These are phyloP conservation scores for Nephrotoma guestfalica DNA, from an alignment of 2,888 invertebrate genomes.

Conservation along the genomic window DNA sequence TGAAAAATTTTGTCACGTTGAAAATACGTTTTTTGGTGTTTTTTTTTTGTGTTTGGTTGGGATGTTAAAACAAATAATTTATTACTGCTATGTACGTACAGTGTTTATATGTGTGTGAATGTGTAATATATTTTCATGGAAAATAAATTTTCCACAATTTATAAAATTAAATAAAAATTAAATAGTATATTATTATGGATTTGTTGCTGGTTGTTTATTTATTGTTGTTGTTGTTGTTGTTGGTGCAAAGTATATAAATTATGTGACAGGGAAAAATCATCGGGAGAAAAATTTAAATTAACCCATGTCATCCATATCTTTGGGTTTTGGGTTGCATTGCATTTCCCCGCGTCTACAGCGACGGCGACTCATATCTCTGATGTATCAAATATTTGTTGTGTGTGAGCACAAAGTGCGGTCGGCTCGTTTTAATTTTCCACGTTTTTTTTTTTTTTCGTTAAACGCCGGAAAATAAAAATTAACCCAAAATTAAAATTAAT, in stretches of 20 bases:
- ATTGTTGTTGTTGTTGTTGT: background rate
- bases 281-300: background rate
- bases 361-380: too few relatives aligned
- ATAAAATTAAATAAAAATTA: background rate
- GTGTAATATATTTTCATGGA: background rate
- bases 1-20: background rate
- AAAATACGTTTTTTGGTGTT: background rate
- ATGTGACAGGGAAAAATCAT: background rate
- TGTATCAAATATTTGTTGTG: background rate
- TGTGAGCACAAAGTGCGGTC: background rate
- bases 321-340: background rate
- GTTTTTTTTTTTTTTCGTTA: background rate
- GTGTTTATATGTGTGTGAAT: background rate
- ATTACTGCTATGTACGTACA: background rate
- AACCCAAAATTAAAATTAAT: background rate
- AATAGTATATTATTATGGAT: background rate
- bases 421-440: background rate
- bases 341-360: background rate
- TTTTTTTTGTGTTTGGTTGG: too few relatives aligned
- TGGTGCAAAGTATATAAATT: background rate
- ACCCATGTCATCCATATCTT: background rate
- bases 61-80: background rate
- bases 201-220: background rate
- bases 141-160: background rate
- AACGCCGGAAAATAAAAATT: background rate